phyloP scores from a whole-genome alignment of 1,140 invertebrate genomes.

The Hylaeus anthracinus region DNA sequence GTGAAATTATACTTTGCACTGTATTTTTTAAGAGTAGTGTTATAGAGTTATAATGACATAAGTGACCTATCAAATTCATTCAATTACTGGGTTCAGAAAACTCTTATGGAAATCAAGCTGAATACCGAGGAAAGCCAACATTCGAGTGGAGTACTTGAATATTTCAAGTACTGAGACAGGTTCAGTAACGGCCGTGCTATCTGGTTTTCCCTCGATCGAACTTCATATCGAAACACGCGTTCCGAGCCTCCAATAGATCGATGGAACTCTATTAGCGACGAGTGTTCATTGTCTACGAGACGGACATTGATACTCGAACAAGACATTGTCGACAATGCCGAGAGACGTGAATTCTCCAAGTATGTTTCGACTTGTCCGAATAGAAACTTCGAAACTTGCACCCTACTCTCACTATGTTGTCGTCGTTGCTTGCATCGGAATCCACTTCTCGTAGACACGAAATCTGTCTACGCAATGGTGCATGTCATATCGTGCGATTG shows the following conservation, averaged over 20 bases:
- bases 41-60: no score
- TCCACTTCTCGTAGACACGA: slow-evolving; percentile 6
- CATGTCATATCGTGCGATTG: neutral
- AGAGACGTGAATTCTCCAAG: slow-evolving; percentile 19
- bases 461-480: neutral
- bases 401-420: neutral
- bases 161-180: neutral
- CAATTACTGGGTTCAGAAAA: no score
- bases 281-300: slow-evolving; percentile 14
- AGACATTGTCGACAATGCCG: slow-evolving; percentile 16
- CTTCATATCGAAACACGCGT: neutral
- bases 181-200: neutral
- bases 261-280: neutral
- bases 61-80: no score
- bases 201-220: neutral
- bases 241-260: neutral
- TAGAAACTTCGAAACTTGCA: slow-evolving; percentile 38
- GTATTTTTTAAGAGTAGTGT: no score
- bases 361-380: slow-evolving; percentile 26
- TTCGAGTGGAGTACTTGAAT: neutral
- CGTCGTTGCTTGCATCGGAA: neutral
- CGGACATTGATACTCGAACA: slow-evolving; percentile 30
- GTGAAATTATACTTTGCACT: no score
- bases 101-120: no score
- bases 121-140: neutral